These are phyloP conservation scores for Drosophila paranaensis DNA, from an alignment of 2,888 invertebrate genomes.

Conservation along the genomic window DNA sequence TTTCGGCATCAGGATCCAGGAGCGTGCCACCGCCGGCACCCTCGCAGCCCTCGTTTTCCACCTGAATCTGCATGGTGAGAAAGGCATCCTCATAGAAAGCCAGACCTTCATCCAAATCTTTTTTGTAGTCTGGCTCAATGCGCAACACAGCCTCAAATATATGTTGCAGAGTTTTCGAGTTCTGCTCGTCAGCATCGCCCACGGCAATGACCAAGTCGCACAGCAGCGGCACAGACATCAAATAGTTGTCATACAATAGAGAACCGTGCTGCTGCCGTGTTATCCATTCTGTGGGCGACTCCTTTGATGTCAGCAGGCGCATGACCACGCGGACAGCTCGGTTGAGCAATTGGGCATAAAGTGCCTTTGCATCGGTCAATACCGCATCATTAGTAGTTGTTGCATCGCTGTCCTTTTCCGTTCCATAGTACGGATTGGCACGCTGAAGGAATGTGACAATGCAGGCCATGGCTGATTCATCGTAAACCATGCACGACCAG, in stretches of 20 bases:
- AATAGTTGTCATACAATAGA: conserved; percentile 91
- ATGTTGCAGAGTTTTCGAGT: conserved; percentile 87
- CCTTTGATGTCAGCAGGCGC: conserved; percentile 91
- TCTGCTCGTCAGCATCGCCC: conserved; percentile 88
- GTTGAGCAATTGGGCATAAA: conserved; percentile 87
- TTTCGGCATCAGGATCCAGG: conserved; percentile 69
- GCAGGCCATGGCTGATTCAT: conserved; percentile 87
- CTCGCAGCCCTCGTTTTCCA: conserved; percentile 82
- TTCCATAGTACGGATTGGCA: conserved; percentile 89
- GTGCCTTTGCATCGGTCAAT: conserved; percentile 85
- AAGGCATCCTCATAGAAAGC: conserved; percentile 86
- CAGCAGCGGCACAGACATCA: conserved; percentile 93
- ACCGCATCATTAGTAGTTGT: conserved; percentile 48
- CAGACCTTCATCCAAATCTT: conserved; percentile 87
- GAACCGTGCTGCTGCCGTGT: conserved; percentile 88
- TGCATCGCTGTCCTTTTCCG: conserved; percentile 80
- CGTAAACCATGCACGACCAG: conserved; percentile 90
- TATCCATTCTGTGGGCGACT: conserved; percentile 90
- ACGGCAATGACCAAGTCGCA: conserved; percentile 92
- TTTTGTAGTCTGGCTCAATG: conserved; percentile 86
- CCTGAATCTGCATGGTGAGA: conserved; percentile 80
- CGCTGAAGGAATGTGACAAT: conserved; percentile 91
- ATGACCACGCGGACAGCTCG: conserved; percentile 90
- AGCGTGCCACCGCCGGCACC: conserved; percentile 76
- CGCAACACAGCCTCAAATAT: conserved; percentile 89